These are phyloP conservation scores for Hucho hucho DNA, from an alignment of 2,113 vertebrate species.

Conservation along the genomic window DNA sequence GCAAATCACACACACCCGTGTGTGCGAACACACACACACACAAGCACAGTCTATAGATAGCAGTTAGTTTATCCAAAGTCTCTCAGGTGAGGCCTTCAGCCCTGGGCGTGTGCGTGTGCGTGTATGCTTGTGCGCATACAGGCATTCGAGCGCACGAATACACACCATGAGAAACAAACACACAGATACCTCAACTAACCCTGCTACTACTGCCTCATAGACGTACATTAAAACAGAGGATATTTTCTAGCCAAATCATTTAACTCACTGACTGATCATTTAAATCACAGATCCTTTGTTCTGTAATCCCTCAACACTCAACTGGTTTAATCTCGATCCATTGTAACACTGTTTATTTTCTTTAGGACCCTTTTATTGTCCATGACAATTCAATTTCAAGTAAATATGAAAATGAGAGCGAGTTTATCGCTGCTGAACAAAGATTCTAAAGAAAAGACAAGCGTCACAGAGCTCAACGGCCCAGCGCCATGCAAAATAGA, in stretches of 20 bases:
- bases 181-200: too few relatives aligned
- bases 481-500: slow-evolving; percentile 46
- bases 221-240: not conserved
- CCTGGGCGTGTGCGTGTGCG: not conserved
- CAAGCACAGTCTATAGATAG: not conserved
- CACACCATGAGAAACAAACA: not conserved
- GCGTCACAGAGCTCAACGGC: slow-evolving; percentile 18
- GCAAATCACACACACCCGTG: slow-evolving; percentile 19
- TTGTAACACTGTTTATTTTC: slow-evolving; percentile 8
- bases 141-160: rapidly evolving
- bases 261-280: not conserved
- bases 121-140: too few relatives aligned
- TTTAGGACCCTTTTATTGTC: slow-evolving; percentile 23
- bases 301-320: not conserved
- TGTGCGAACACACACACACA: too few relatives aligned
- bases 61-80: too few relatives aligned
- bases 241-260: not conserved
- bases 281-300: not conserved
- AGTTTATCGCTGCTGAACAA: slow-evolving; percentile 25
- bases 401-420: slow-evolving; percentile 41
- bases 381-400: slow-evolving; percentile 33
- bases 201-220: too few relatives aligned
- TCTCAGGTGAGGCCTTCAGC: too few relatives aligned
- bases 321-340: not conserved
- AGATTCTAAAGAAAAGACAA: not conserved